These are phyloP conservation scores for Agrypnus murinus DNA, from an alignment of 2,888 invertebrate genomes.

Conservation along the genomic window DNA sequence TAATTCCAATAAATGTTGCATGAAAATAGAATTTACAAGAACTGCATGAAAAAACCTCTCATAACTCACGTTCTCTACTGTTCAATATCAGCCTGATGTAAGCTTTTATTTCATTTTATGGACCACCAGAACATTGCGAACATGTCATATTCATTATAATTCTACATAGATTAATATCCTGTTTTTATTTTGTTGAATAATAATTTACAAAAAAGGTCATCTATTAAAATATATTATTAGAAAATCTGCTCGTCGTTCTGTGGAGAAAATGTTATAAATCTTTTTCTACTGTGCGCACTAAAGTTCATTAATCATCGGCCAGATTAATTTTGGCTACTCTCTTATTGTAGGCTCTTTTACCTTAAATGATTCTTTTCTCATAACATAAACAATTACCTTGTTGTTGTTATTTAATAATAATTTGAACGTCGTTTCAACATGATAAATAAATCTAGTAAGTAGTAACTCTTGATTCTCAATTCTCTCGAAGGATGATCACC, in stretches of 20 bases:
- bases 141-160: slow-evolving; percentile 31
- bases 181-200: slow-evolving; percentile 31
- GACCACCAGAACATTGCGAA: slow-evolving; percentile 28
- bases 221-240: slow-evolving; percentile 28
- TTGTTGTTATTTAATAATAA: no score
- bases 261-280: slow-evolving; percentile 28
- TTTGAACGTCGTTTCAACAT: no score
- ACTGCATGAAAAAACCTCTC: background rate
- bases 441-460: no score
- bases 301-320: slow-evolving; percentile 25
- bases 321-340: slow-evolving; percentile 20
- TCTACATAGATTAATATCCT: slow-evolving; percentile 27
- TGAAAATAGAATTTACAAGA: slow-evolving; percentile 11
- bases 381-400: no score
- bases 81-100: slow-evolving; percentile 5
- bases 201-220: slow-evolving; percentile 34
- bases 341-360: slow-evolving; percentile 1
- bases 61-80: slow-evolving; percentile 9
- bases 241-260: slow-evolving; percentile 19
- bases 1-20: no score
- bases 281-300: slow-evolving; percentile 21
- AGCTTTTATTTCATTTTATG: slow-evolving; percentile 16
- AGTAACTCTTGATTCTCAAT: no score
- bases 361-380: slow-evolving; percentile 1
- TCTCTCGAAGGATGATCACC: no score